Base-by-base conservation (phyloP, 2,888 invertebrate genomes). In the Biston stratarius region DNA sequence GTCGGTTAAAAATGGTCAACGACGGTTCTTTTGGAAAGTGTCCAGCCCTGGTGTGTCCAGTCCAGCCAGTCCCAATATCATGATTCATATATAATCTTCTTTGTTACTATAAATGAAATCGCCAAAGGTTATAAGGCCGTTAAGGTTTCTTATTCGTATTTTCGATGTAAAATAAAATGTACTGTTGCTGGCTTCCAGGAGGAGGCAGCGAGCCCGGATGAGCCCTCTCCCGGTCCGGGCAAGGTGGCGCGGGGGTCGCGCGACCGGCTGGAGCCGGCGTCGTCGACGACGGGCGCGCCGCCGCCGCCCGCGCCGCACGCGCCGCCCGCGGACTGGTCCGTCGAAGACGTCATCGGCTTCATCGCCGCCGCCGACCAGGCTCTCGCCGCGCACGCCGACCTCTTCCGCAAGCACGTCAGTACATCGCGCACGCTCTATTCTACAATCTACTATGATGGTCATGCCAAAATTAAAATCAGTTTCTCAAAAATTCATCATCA, bases 301-400 rank as follows among this genome's bases (percentile, higher is more conserved):
- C 91, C 92, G 33, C 82, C 94, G 67, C 87, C 93, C 48, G 82
- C 88, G 58, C 79, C 83, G 15, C 66, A 70, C 69, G 64, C 94
- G 44, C 95, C 95, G 62, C 97, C 97, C 34, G 95, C 95, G 33
- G 97, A 98, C 82, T 99, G 99, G 99, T 96, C 97, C 14, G 98
- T 99, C 34, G 99, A 99, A 83, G 98, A 99, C 85, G 99, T 99
- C 66, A 98, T 99, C 80, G 96, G 97, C 73, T 97, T 97, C 89
- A 98, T 99, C 73, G 97, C 97, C 65, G 96, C 96, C 68, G 96
- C 97, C 33, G 99, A 99, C 90, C 96, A 96, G 45, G 96, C 97
- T 59, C 94, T 99, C 58, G 96, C 97, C 12, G 95, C 96, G 0
- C 98, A 99, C 89, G 97, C 98, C 0, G 99, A 99, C 85, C 94